Percentiles rank a stretch among this genome's conserved stretches.
Conservation (phyloP, 1,140 invertebrate species). For the Platorchestia sp. region DNA sequence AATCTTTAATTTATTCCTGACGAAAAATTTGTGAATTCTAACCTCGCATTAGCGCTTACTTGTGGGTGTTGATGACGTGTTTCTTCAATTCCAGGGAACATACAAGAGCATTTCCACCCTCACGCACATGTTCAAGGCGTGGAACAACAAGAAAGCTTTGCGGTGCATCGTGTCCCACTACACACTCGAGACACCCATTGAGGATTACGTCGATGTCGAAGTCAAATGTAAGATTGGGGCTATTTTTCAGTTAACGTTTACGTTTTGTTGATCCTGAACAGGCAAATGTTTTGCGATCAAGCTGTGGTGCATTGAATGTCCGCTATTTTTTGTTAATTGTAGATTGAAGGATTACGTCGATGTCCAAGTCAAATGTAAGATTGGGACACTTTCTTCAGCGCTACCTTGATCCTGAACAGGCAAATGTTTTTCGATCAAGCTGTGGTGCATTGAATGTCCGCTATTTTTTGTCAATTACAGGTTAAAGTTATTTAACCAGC, state of each 20-base stretch:
- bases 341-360: slow-evolving; percentile 31
- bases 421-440: too few relatives aligned
- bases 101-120: slow-evolving; percentile 57
- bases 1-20: too few relatives aligned
- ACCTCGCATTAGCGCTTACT: not conserved
- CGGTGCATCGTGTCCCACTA: slow-evolving; percentile 50
- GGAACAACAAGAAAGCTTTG: slow-evolving; percentile 7
- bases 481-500: too few relatives aligned
- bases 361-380: slow-evolving; percentile 53
- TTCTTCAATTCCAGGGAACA: slow-evolving; percentile 23
- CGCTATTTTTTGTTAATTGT: too few relatives aligned
- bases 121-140: slow-evolving; percentile 45
- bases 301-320: too few relatives aligned
- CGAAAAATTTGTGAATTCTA: not conserved
- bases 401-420: too few relatives aligned
- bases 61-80: not conserved
- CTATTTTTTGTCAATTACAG: too few relatives aligned
- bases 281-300: too few relatives aligned
- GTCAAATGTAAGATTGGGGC: slow-evolving; percentile 50
- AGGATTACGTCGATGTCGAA: slow-evolving; percentile 21
- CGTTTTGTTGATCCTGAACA: too few relatives aligned
- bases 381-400: not conserved
- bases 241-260: not conserved
- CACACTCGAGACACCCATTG: slow-evolving; percentile 43
- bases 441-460: too few relatives aligned